Percentiles rank a stretch among this genome's conserved stretches.
These are phyloP conservation scores for Bradynema listronoti DNA, from an alignment of 1,140 invertebrate species.

Conservation along the genomic window DNA sequence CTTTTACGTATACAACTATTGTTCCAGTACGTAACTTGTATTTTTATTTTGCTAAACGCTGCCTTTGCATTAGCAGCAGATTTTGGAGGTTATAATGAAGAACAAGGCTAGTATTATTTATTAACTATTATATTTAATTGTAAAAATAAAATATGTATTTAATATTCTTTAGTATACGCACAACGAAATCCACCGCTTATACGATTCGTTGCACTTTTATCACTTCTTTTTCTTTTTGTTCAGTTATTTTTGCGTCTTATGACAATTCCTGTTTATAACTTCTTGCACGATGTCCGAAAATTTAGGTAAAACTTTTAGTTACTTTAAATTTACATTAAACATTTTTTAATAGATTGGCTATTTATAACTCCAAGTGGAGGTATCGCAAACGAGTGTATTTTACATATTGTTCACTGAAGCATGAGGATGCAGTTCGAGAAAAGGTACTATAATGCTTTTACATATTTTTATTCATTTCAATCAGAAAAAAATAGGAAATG, in stretches of 20 bases:
- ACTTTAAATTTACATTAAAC: conserved; percentile 18
- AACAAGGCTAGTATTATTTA: conserved; percentile 17
- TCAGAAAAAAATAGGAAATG: no score
- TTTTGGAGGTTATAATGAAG: conserved; percentile 54
- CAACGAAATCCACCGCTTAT: conserved; percentile 47
- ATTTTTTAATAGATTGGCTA: conserved; percentile 38
- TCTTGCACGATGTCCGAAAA: conserved; percentile 44
- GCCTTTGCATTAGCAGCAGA: conserved; percentile 52
- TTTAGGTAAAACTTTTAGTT: conserved; percentile 37
- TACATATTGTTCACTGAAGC: conserved; percentile 45
- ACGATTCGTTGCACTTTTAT: conserved; percentile 47
- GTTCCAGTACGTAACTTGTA: conserved; percentile 54
- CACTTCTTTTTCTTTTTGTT: conserved; percentile 48
- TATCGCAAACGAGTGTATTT: conserved; percentile 53
- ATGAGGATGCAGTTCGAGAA: conserved; percentile 22
- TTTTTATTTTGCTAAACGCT: conserved; percentile 50
- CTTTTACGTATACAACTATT: conserved; percentile 47
- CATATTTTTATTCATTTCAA: no score
- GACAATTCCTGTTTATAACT: conserved; percentile 50
- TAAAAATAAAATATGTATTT: neutral
- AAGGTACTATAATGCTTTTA: no score
- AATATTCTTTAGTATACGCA: conserved; percentile 29
- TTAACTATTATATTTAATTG: neutral
- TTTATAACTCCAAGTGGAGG: conserved; percentile 51
- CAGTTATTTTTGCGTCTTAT: conserved; percentile 51